Conservation (phyloP, 2,113 vertebrate genomes). For the Cyprinodon tularosa region DNA sequence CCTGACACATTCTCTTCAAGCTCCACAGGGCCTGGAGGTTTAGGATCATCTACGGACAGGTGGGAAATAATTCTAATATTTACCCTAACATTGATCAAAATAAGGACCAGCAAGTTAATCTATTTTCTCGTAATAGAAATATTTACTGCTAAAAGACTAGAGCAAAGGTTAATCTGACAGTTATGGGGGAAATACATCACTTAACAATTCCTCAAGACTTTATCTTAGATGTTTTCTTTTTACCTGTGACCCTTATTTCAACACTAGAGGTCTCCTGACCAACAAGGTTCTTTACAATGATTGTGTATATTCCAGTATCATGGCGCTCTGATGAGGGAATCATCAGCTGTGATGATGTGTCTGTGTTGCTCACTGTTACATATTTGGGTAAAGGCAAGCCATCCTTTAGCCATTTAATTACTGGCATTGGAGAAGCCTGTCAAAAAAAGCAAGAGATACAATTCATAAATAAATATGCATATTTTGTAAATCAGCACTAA, state of each 20-base stretch:
- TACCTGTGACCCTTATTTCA: constrained; percentile 89
- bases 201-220: neutral
- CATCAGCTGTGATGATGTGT: constrained; percentile 83
- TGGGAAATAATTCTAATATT: neutral
- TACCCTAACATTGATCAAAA: neutral
- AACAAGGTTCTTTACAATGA: constrained; percentile 79
- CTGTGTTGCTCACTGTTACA: constrained; percentile 77
- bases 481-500: neutral
- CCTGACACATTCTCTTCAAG: constrained; percentile 85
- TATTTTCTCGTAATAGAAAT: neutral
- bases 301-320: constrained; percentile 83
- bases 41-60: constrained; percentile 81
- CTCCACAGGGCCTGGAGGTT: constrained; percentile 84
- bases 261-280: constrained; percentile 83
- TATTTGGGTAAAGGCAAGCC: constrained; percentile 77
- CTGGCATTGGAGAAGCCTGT: constrained; percentile 85
- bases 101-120: neutral
- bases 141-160: neutral
- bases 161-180: neutral
- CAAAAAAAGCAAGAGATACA: neutral
- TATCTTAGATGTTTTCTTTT: neutral
- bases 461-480: neutral
- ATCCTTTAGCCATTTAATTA: constrained; percentile 89
- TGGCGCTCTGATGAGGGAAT: constrained; percentile 79
- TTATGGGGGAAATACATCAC: neutral